Evolutionary conservation across 2,888 invertebrate genomes (phyloP).

Genomic region (Hypolimnas misippus): DNA sequence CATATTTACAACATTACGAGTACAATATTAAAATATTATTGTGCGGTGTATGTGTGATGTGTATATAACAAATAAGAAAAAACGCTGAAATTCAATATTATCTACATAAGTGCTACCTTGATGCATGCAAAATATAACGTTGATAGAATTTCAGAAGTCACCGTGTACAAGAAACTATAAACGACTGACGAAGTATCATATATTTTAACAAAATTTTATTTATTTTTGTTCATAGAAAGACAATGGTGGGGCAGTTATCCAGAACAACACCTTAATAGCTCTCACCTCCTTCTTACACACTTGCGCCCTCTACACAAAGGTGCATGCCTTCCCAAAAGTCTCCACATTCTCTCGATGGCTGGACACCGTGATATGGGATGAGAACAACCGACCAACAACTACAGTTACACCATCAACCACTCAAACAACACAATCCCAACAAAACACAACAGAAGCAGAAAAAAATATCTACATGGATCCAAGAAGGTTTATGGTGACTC

Average conservation of each 20-base stretch:
- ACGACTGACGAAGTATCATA: too few species aligned
- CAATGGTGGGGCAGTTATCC: slow-evolving; percentile 75
- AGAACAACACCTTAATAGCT: slow-evolving; percentile 71
- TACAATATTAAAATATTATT: too few species aligned
- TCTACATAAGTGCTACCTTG: too few species aligned
- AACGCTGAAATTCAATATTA: too few species aligned
- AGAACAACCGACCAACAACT: slow-evolving; percentile 60
- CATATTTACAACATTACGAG: too few species aligned
- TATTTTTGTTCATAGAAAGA: slow-evolving; percentile 64
- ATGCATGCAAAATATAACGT: too few species aligned
- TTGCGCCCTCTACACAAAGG: slow-evolving; percentile 70
- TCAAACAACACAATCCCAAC: slow-evolving; percentile 13
- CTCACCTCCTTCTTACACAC: slow-evolving; percentile 66
- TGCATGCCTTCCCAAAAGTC: slow-evolving; percentile 73
- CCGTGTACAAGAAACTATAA: too few species aligned
- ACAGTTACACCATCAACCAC: slow-evolving; percentile 36
- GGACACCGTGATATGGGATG: slow-evolving; percentile 75
- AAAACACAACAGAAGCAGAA: slow-evolving; percentile 50
- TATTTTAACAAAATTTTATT: not conserved
- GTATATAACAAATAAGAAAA: too few species aligned
- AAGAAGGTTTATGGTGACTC: slow-evolving; percentile 62
- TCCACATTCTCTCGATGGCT: slow-evolving; percentile 68
- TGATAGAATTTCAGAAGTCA: too few species aligned
- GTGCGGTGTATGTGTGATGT: too few species aligned
- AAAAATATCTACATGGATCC: slow-evolving; percentile 52